phyloP scores from a whole-genome alignment of 2,113 vertebrate species.

The Paramisgurnus dabryanus region DNA sequence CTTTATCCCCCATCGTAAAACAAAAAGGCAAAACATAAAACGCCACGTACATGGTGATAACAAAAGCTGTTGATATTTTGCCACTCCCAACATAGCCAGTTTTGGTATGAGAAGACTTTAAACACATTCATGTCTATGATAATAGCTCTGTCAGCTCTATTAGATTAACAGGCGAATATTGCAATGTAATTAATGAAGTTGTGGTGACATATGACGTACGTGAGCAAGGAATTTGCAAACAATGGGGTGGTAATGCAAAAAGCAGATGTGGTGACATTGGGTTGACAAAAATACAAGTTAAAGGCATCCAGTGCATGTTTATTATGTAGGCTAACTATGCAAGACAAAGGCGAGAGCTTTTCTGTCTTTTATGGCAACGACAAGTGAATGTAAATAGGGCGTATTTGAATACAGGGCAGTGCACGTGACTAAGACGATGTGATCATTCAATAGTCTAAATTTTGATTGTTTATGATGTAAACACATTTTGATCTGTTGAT shows the following conservation, averaged over 20 bases:
- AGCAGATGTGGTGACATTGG: background rate
- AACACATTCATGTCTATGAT: background rate
- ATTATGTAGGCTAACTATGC: background rate
- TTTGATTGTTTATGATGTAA: background rate
- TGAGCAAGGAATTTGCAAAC: slow-evolving; percentile 9
- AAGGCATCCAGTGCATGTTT: slow-evolving; percentile 4
- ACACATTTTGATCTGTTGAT: background rate
- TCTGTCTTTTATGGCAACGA: background rate
- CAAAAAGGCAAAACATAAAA: background rate
- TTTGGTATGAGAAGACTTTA: slow-evolving; percentile 32
- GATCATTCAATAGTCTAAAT: slow-evolving; percentile 9
- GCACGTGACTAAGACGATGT: background rate
- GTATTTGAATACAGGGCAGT: background rate
- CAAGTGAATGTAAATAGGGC: background rate
- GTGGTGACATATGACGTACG: slow-evolving; percentile 17
- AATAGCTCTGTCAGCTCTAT: slow-evolving; percentile 8
- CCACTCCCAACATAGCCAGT: background rate
- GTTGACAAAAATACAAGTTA: slow-evolving; percentile 5
- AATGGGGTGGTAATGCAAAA: background rate
- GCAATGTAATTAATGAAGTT: slow-evolving; percentile 6
- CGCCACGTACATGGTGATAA: background rate
- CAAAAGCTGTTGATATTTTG: slow-evolving; percentile 16
- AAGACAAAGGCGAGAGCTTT: background rate
- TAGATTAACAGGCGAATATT: slow-evolving; percentile 24
- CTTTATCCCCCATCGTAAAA: background rate